Conservation (phyloP, 2,113 vertebrate species). For the Cheilinus undulatus region DNA sequence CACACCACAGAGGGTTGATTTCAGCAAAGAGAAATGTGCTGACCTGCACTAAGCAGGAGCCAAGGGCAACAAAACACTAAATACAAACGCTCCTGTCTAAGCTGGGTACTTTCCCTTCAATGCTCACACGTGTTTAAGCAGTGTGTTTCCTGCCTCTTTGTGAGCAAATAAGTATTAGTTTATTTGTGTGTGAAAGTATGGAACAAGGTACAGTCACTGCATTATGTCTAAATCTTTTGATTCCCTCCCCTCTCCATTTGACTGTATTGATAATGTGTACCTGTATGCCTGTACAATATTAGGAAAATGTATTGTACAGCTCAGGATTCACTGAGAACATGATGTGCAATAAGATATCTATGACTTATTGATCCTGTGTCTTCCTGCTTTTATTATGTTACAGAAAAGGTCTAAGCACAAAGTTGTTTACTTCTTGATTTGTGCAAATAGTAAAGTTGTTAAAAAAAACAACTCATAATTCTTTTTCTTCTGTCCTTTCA, state of each 20-base stretch:
- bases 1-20: slow-evolving; percentile 83
- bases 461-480: too few relatives aligned
- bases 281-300: not conserved
- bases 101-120: slow-evolving; percentile 80
- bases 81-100: slow-evolving; percentile 81
- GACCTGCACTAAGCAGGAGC: slow-evolving; percentile 85
- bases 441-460: too few relatives aligned
- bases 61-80: slow-evolving; percentile 86
- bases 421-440: too few relatives aligned
- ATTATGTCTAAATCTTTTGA: not conserved
- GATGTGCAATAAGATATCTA: not conserved
- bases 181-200: slow-evolving; percentile 4
- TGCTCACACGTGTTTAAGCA: slow-evolving; percentile 65
- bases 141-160: slow-evolving; percentile 31
- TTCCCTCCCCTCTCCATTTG: not conserved
- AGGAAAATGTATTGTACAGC: not conserved
- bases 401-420: too few relatives aligned
- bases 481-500: too few relatives aligned
- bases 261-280: too few relatives aligned
- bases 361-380: not conserved
- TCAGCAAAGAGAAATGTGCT: slow-evolving; percentile 89
- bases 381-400: too few relatives aligned
- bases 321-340: too few relatives aligned
- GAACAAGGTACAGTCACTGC: not conserved
- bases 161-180: slow-evolving; percentile 1